These are phyloP conservation scores for Pollenia amentaria DNA, from an alignment of 2,888 invertebrate genomes.

Conservation along the genomic window DNA sequence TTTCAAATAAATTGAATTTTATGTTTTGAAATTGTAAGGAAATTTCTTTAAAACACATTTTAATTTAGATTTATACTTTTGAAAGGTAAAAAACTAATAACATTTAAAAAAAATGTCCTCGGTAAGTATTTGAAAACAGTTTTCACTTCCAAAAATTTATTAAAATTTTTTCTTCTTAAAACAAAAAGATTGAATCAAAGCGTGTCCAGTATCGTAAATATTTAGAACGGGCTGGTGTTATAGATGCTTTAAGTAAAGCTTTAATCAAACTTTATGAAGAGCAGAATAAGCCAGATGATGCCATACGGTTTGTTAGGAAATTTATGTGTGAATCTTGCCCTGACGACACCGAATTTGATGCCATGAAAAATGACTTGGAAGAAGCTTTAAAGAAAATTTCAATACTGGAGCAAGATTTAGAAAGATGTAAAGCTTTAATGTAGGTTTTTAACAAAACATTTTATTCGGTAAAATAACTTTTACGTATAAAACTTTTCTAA, in stretches of 20 bases:
- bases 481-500: neutral
- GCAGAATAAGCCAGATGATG: slow-evolving; percentile 84
- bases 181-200: slow-evolving; percentile 84
- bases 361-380: slow-evolving; percentile 81
- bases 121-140: slow-evolving; percentile 76
- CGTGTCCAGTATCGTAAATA: slow-evolving; percentile 84
- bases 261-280: slow-evolving; percentile 84
- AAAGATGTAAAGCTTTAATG: slow-evolving; percentile 81
- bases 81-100: neutral
- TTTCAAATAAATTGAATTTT: slow-evolving; percentile 17
- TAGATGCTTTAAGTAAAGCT: slow-evolving; percentile 83
- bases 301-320: slow-evolving; percentile 83
- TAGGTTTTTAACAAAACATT: slow-evolving; percentile 74
- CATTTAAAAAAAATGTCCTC: slow-evolving; percentile 79
- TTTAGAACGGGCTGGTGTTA: slow-evolving; percentile 83
- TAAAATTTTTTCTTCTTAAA: slow-evolving; percentile 8
- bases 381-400: slow-evolving; percentile 80
- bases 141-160: neutral
- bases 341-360: slow-evolving; percentile 82
- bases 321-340: slow-evolving; percentile 84
- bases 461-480: no score
- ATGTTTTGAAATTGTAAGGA: neutral
- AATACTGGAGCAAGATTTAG: slow-evolving; percentile 81
- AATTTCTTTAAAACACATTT: neutral
- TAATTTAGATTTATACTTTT: neutral